Conservation (phyloP, 2,113 vertebrate species). For the Damaliscus lunatus region DNA sequence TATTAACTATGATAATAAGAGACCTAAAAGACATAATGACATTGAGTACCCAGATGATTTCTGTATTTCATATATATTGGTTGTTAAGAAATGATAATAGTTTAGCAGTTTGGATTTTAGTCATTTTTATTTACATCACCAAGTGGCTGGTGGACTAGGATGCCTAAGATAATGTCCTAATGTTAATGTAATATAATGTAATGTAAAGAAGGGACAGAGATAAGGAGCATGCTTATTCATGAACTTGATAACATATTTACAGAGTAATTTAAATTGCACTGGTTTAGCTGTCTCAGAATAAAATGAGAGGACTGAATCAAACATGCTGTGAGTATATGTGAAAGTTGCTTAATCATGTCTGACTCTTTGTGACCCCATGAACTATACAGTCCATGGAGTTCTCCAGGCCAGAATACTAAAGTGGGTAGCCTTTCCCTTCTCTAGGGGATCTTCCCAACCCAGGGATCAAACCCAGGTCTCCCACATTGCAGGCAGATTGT, state of each 20-base stretch:
- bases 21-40: neutral
- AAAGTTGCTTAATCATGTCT: neutral
- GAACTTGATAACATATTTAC: neutral
- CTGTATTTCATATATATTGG: neutral
- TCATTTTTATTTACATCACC: neutral
- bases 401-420: neutral
- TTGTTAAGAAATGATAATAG: neutral
- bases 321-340: neutral
- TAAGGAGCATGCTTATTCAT: neutral
- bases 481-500: neutral
- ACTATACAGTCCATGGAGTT: neutral
- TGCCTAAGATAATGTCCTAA: neutral
- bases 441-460: neutral
- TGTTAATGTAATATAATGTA: neutral
- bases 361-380: neutral
- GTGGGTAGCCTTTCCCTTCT: neutral
- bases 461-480: neutral
- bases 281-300: neutral
- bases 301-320: neutral
- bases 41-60: neutral
- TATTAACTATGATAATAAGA: neutral
- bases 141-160: neutral
- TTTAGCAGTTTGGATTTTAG: constrained; percentile 22
- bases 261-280: neutral
- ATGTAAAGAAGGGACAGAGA: neutral